Evolutionary conservation across 2,113 vertebrate species (phyloP).

Genomic region (Sterrhoptilus dennistouni): DNA sequence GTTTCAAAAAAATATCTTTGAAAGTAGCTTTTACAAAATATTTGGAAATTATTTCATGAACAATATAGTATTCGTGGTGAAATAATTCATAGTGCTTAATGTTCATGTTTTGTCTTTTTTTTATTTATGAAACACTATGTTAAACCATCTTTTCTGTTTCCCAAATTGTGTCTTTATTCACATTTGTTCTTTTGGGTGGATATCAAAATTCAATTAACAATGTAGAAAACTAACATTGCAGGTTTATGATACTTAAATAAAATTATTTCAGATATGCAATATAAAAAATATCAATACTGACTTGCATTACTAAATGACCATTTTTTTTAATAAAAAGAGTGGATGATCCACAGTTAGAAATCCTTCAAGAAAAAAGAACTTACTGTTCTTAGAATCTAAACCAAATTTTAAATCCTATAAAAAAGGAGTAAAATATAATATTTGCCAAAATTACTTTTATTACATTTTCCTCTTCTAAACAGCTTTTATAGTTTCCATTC

Average conservation of each 20-base stretch:
- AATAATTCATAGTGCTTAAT: not conserved
- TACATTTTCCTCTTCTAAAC: not conserved
- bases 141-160: not conserved
- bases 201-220: conserved; percentile 21
- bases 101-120: not conserved
- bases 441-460: not conserved
- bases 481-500: not conserved
- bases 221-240: not conserved
- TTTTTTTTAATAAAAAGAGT: not conserved
- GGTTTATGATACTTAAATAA: not conserved
- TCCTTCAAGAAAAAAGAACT: not conserved
- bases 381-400: not conserved
- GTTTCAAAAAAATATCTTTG: not conserved
- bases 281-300: not conserved
- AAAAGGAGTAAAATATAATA: not conserved
- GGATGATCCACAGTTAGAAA: not conserved
- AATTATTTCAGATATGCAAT: not conserved
- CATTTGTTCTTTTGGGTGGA: not conserved
- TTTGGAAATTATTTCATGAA: not conserved
- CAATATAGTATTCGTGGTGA: not conserved
- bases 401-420: not conserved
- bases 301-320: not conserved
- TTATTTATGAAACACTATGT: not conserved
- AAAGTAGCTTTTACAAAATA: not conserved
- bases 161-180: not conserved